Base-by-base conservation (phyloP, 2,797 vertebrate species). In the Falco columbarius region DNA sequence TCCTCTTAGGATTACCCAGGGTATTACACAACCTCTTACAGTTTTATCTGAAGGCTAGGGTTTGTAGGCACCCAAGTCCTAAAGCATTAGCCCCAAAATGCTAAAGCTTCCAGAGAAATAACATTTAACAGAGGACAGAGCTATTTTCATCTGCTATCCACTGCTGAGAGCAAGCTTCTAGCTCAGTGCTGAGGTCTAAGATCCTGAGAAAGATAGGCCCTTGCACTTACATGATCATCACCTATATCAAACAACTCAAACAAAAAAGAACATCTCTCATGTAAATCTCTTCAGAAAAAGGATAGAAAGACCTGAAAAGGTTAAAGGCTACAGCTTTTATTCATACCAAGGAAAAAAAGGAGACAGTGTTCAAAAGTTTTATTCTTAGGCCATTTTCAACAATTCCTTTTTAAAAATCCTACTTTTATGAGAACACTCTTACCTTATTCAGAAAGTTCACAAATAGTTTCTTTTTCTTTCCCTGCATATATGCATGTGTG, bases 301-400 rank as follows among this genome's bases (percentile, higher is more conserved):
- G 90, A 94, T 42, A 77, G 93, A 94, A 95, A 94, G 90, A 88
- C 88, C 79, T 47, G 61, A 59, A 73, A 94, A 97, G 96, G 94
- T 95, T 95, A 97, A 96, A 96, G 89, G 91, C 74, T 95, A 82
- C 51, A 92, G 77, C 58, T n/a, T 96, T 96, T 92, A 89, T 95
- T 94, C 93, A 79, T 90, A 86, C 67, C 13, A 81, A 67, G 22
- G 38, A 20, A 73, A 93, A 80, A 95, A 86, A 73, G 42, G 24
- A 93, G 34, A 81, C 27, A 42, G 65, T 29, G 81, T 90, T 96
- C 88, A 94, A 93, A 97, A 96, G 93, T 96, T 95, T 97, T 96
- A 96, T 97, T 97, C 94, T 96, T 95, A 85, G 88, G 80, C 62
- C 66, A 7, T 90, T 95, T 94, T 94, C 82, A 95, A 93, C 84